A percentile compares a stretch with the other conserved stretches of the same genome.
These are phyloP conservation scores for Tapirus indicus DNA, from an alignment of 2,797 vertebrate genomes.

Conservation along the genomic window DNA sequence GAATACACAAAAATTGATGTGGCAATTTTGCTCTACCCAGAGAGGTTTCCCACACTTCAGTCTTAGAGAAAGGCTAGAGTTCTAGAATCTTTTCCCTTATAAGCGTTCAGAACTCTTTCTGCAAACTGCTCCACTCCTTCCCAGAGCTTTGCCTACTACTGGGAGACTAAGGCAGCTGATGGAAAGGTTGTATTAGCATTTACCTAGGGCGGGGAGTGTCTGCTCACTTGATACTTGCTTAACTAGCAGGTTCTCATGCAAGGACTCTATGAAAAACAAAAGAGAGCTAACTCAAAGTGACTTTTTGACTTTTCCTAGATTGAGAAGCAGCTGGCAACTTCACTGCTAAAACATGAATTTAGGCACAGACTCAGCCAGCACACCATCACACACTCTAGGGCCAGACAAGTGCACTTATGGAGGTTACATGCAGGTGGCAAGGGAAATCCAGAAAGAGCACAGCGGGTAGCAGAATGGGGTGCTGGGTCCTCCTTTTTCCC, in stretches of 20 bases:
- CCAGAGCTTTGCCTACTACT: background rate
- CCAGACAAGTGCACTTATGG: accelerated
- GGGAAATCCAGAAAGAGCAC: background rate
- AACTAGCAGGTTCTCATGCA: background rate
- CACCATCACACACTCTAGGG: background rate
- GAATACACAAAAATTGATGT: background rate
- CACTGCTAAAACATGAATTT: background rate
- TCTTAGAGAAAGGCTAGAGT: background rate
- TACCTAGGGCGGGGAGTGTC: background rate
- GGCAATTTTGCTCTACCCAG: background rate
- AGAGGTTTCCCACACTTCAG: background rate
- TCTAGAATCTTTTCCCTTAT: background rate
- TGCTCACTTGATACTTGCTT: background rate
- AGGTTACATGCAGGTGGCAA: too few species aligned
- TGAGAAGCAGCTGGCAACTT: background rate
- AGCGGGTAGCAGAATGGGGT: background rate
- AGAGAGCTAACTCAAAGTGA: background rate
- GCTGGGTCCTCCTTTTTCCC: too few species aligned
- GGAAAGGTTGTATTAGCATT: background rate
- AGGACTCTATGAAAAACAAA: background rate
- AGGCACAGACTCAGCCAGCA: background rate
- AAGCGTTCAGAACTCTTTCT: background rate
- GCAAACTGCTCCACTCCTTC: background rate
- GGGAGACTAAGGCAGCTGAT: background rate
- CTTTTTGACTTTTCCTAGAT: background rate